Conservation (phyloP, 2,888 invertebrate genomes). For the Acronicta alni region DNA sequence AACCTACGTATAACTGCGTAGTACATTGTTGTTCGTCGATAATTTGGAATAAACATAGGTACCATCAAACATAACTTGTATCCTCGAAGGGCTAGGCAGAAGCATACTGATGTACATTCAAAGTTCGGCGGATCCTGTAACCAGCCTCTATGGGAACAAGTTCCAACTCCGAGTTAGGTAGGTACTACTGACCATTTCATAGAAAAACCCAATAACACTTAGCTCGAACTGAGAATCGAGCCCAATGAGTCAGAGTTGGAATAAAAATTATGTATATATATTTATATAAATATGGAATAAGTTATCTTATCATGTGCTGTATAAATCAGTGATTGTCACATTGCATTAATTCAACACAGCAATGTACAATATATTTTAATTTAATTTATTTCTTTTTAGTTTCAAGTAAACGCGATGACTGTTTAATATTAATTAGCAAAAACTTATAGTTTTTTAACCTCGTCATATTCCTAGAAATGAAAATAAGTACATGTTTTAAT, state of each 20-base stretch:
- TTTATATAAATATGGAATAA: slow-evolving; percentile 32
- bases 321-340: slow-evolving; percentile 39
- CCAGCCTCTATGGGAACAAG: too few relatives aligned
- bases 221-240: too few relatives aligned
- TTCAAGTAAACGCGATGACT: slow-evolving; percentile 44
- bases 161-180: too few relatives aligned
- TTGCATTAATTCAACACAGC: slow-evolving; percentile 39
- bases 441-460: slow-evolving; percentile 8
- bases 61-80: too few relatives aligned
- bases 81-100: too few relatives aligned
- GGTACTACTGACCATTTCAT: too few relatives aligned
- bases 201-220: too few relatives aligned
- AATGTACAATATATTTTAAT: slow-evolving; percentile 27
- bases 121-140: too few relatives aligned
- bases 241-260: slow-evolving; percentile 1
- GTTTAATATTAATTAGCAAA: slow-evolving; percentile 39
- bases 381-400: slow-evolving; percentile 40
- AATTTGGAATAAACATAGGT: slow-evolving; percentile 35
- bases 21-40: slow-evolving; percentile 46
- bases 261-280: slow-evolving; percentile 47
- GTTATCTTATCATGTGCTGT: slow-evolving; percentile 33
- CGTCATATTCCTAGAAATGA: slow-evolving; percentile 7
- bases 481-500: slow-evolving; percentile 3
- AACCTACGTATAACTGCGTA: slow-evolving; percentile 36
- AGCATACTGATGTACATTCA: too few relatives aligned